These are phyloP conservation scores for Heliopora coerulea DNA, from an alignment of 92 coral and sea anemone genomes.

Conservation along the genomic window DNA sequence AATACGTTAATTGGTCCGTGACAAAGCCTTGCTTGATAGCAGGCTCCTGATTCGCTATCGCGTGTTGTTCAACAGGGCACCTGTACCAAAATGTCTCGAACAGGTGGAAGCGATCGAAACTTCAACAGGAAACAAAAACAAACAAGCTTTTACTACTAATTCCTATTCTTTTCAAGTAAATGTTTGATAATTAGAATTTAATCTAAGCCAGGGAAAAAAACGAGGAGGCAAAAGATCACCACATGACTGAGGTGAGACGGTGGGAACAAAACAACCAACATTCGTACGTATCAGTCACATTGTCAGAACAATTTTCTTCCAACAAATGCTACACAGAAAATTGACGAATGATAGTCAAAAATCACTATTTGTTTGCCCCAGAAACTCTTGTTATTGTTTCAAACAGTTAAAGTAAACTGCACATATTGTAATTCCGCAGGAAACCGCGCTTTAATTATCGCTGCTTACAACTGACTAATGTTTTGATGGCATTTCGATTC, in stretches of 20 bases:
- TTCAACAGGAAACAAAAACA: conserved; percentile 47
- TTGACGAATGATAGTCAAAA: conserved; percentile 29
- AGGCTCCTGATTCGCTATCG: conserved; percentile 27
- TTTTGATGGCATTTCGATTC: conserved; percentile 25
- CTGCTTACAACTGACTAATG: conserved; percentile 36
- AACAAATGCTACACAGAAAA: background rate
- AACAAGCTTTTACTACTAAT: conserved; percentile 42
- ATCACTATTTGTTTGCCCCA: conserved; percentile 33
- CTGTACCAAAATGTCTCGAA: conserved; percentile 45
- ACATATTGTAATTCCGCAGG: conserved; percentile 33
- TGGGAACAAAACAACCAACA: too few relatives aligned
- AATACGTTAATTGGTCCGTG: conserved; percentile 42
- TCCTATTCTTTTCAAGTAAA: conserved; percentile 44
- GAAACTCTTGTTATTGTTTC: conserved; percentile 44
- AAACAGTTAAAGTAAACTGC: conserved; percentile 43
- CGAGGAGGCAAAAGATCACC: conserved; percentile 22
- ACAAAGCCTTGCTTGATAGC: conserved; percentile 22
- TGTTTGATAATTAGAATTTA: conserved; percentile 38
- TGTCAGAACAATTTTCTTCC: background rate
- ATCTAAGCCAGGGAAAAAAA: conserved; percentile 20
- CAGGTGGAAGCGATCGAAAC: conserved; percentile 46
- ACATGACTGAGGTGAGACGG: too few relatives aligned
- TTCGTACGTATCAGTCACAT: too few relatives aligned
- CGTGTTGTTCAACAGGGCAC: conserved; percentile 46
- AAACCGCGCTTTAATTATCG: conserved; percentile 46